Base-by-base conservation (phyloP, 30 jellyfish, hydroid and myxozoan species). In the Pseudorhiza aurosa region DNA sequence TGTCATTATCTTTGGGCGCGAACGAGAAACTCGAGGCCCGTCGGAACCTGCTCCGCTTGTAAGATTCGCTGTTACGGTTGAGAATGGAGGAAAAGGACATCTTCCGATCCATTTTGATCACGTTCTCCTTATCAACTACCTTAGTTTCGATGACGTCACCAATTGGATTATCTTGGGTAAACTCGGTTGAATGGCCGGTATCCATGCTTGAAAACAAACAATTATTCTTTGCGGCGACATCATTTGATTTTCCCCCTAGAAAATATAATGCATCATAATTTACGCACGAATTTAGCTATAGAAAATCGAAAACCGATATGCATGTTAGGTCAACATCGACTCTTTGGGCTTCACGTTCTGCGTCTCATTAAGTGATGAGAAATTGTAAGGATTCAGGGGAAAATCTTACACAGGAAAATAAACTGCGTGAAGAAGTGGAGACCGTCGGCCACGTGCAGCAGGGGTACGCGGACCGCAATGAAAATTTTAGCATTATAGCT, bases 31-130 rank as follows among this genome's bases (percentile, higher is more conserved):
- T 77, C 28, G 81, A 45, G 0, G 89, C 68, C 37, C 89, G 46
- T 12, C 75, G 60, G 27, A 60, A 77, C 63, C 74, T 19, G 28
- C 81, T 62, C 8, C 63, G 81, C 72, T 77, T 77, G 30, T 58
- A 77, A 2, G 89, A 77, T 51, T 77, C 73, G 32, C 89, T 62
- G 28, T 77, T 77, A 8, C 89, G 89, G 49, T 65, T 77, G 1
- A 77, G 72, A 28, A 77, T 56, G 15, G 89, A 77, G 22, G 81
- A 58, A 64, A 77, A 77, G 6, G 89, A 77, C 55, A 65, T 10
- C 46, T 77, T 77, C 17, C 89, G 69, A 33, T 77, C 89, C 1
- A 77, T 46, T 32, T 65, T 77, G 60, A 44, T 22, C 2, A 29
- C 22, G 29, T 44, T 42, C 24, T 56, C 47, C 31, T 40, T 60